Percentiles rank a stretch among this genome's conserved stretches.
phyloP scores from a whole-genome alignment of 1,140 invertebrate genomes.

The Meloidogyne hapla region DNA sequence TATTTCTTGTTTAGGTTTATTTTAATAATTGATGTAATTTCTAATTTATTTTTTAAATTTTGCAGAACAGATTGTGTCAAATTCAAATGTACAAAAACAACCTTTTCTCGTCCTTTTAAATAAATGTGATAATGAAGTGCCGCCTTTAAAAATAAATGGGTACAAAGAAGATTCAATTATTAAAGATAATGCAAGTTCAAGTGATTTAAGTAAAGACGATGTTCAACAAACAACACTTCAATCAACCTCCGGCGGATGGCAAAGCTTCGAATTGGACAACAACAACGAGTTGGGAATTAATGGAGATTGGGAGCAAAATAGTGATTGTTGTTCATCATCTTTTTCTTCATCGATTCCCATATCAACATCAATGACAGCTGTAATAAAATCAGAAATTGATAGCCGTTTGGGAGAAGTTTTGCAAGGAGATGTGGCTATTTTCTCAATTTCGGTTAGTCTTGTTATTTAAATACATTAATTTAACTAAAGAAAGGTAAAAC shows the following conservation, averaged over 20 bases:
- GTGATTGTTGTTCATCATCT: not conserved
- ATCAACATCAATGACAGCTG: not conserved
- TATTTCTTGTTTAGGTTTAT: constrained; percentile 70
- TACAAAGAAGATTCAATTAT: not conserved
- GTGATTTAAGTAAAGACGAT: not conserved
- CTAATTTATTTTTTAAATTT: not conserved
- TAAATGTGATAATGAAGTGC: not conserved
- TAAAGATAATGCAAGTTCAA: not conserved
- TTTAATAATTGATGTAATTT: too few species aligned
- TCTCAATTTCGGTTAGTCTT: constrained; percentile 48
- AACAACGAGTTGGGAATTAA: not conserved
- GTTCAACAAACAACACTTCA: not conserved
- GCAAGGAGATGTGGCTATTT: constrained; percentile 48
- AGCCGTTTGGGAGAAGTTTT: constrained; percentile 31
- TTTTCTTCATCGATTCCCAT: not conserved
- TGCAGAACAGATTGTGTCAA: not conserved
- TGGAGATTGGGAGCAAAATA: not conserved
- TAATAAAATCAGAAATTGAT: not conserved
- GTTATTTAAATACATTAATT: not conserved
- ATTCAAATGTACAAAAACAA: not conserved
- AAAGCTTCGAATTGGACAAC: constrained; percentile 19
- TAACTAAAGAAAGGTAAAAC: not conserved
- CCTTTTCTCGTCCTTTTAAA: constrained; percentile 5
- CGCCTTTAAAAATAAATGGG: not conserved
- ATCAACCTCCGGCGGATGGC: constrained; percentile 11